phyloP scores from a whole-genome alignment of 1,140 invertebrate species.

The Leptinotarsa lineolata region DNA sequence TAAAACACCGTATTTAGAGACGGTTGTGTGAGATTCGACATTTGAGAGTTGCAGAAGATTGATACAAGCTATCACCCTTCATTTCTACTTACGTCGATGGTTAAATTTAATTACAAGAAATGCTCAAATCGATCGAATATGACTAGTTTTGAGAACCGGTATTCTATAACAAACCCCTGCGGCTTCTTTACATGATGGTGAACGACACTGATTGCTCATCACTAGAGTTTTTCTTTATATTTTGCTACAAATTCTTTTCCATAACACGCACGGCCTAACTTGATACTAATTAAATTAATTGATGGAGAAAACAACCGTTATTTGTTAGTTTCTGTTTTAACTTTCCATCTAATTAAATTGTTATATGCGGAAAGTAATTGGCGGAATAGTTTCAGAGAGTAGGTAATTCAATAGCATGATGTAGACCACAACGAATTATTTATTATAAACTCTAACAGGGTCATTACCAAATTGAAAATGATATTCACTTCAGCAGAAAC shows the following conservation, averaged over 20 bases:
- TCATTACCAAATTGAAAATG: background rate
- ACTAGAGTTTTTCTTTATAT: background rate
- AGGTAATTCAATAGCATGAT: too few relatives aligned
- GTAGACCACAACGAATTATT: too few relatives aligned
- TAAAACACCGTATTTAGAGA: too few relatives aligned
- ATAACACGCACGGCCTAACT: background rate
- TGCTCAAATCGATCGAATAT: conserved; percentile 1
- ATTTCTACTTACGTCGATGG: background rate
- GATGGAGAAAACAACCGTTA: background rate
- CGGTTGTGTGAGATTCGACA: too few relatives aligned
- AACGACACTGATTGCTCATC: conserved; percentile 2
- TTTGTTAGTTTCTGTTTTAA: background rate
- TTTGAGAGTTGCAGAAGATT: too few relatives aligned
- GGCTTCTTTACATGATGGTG: conserved; percentile 4
- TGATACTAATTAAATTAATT: background rate
- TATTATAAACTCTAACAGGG: background rate
- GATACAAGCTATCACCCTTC: background rate
- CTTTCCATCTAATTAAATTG: background rate
- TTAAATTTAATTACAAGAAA: background rate
- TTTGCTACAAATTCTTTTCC: background rate
- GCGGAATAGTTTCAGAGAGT: background rate
- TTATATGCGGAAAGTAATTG: background rate
- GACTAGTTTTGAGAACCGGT: background rate
- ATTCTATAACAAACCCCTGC: conserved; percentile 5
- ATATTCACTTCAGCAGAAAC: background rate